Evolutionary conservation across 2,888 invertebrate species (phyloP).

Genomic region (Mythimna lalbum): DNA sequence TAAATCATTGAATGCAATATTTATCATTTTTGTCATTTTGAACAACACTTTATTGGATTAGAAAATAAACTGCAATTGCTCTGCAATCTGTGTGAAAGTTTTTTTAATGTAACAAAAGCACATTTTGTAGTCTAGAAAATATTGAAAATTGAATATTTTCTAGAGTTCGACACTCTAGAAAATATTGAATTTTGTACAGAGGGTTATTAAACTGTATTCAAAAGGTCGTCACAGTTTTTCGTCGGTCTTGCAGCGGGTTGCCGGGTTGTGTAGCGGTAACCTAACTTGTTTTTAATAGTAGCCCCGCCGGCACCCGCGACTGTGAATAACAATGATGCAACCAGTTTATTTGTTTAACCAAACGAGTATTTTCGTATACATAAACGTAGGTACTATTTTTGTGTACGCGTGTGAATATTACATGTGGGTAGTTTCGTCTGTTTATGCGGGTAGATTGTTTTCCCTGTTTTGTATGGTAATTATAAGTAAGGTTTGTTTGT

Average conservation of each 20-base stretch:
- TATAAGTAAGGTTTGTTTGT: constrained; percentile 46
- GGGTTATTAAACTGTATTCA: constrained; percentile 30
- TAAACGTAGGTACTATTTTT: constrained; percentile 49
- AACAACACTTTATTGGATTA: constrained; percentile 35
- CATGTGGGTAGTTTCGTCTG: constrained; percentile 48
- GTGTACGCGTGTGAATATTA: constrained; percentile 54
- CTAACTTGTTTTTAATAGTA: constrained; percentile 46
- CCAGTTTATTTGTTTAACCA: constrained; percentile 56
- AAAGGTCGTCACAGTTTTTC: constrained; percentile 33
- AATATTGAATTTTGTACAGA: constrained; percentile 38
- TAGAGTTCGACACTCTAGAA: constrained; percentile 18
- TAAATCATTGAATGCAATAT: constrained; percentile 37
- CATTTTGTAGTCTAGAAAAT: constrained; percentile 1
- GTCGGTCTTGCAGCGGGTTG: constrained; percentile 6
- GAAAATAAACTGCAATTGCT: background rate
- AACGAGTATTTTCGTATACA: constrained; percentile 48
- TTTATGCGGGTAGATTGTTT: constrained; percentile 52
- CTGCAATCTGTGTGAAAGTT: constrained; percentile 26
- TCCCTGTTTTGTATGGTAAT: constrained; percentile 55
- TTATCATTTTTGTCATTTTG: constrained; percentile 26
- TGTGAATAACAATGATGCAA: constrained; percentile 62
- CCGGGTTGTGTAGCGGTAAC: constrained; percentile 13
- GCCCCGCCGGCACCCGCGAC: constrained; percentile 12
- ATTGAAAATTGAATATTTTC: constrained; percentile 2
- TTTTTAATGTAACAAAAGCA: constrained; percentile 23